Evolutionary conservation across 2,888 invertebrate species (phyloP), one percentile per base, ranked within the genome.

Genomic region (Epistrophella euchroma): DNA sequence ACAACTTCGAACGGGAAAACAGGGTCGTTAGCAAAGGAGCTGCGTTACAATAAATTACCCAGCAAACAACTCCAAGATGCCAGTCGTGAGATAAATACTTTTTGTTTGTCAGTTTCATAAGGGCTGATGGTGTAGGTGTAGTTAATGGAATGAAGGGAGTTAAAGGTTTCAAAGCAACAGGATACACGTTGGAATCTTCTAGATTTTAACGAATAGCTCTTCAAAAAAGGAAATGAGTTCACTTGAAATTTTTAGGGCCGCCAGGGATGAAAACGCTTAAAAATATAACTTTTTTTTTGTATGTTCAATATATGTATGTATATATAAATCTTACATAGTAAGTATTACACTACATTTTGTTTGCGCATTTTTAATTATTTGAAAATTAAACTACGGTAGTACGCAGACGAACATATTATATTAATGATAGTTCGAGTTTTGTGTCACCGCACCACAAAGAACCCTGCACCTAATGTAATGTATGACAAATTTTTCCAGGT

Each of bases 11-110:
- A 84, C 64, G 45, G 45, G 50, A 68, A 84, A 82, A 79, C 81
- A 76, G 72, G 73, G 86, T 82, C 73, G 86, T 86, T 86, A 86
- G 78, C 77, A 86, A 82, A 82, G 77, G 77, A 77, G 71, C 74
- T 82, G 82, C 60, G 82, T 66, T 78, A 86, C 74, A 82, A 86
- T 86, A 86, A 86, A 86, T 86, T 86, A 86, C 56, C 64, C 78
- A 82, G 37, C 73, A 78, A 86, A 82, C 86, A 77, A 86, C 82
- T 77, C 77, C 52, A 47, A 86, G 86, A 86, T 86, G 86, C 64
- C 82, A 86, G 77, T 64, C 73, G 73, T 86, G 77, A 86, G 86
- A 86, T 86, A 82, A 86, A 74, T 70, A 78, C 10, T 37, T 35
- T 50, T 22, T 7, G 4, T 82, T 77, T 58, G 47, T 47, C 47